These are phyloP conservation scores for Burhinus bistriatus DNA, from an alignment of 2,113 vertebrate genomes.

Conservation along the genomic window DNA sequence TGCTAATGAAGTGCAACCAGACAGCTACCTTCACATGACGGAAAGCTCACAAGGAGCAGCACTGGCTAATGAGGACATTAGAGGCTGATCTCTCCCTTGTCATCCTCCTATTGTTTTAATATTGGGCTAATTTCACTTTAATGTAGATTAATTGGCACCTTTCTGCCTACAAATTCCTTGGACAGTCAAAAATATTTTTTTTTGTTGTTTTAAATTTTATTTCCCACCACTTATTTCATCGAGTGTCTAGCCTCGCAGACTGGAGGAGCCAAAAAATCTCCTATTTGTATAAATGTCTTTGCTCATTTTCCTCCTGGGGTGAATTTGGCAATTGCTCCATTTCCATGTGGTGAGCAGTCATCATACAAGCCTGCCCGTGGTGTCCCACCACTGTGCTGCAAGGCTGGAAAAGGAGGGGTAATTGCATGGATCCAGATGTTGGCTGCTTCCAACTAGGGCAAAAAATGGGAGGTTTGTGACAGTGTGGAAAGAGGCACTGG, in stretches of 20 bases:
- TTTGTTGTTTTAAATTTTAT: not conserved
- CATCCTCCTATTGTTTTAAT: constrained; percentile 53
- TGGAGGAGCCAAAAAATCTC: not conserved
- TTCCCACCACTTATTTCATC: not conserved
- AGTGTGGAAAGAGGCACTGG: fast-evolving
- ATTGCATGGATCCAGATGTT: fast-evolving
- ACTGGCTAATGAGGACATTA: constrained; percentile 70
- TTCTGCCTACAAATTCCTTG: not conserved
- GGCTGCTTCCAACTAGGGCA: not conserved
- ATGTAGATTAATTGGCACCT: constrained; percentile 58
- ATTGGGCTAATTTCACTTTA: constrained; percentile 64
- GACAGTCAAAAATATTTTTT: not conserved
- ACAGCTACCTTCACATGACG: constrained; percentile 33
- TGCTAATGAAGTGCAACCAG: constrained; percentile 68
- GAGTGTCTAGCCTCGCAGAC: not conserved
- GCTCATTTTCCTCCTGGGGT: not conserved
- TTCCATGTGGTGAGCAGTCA: not conserved
- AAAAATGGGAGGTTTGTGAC: not conserved
- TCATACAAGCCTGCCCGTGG: not conserved
- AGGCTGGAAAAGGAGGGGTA: not conserved
- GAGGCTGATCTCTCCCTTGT: constrained; percentile 44
- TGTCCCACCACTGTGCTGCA: not conserved
- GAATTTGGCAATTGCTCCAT: not conserved
- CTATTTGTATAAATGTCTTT: not conserved
- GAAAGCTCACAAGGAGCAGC: constrained; percentile 42